These are phyloP conservation scores for Epistrophe grossulariae DNA, from an alignment of 2,888 invertebrate species.

Conservation along the genomic window DNA sequence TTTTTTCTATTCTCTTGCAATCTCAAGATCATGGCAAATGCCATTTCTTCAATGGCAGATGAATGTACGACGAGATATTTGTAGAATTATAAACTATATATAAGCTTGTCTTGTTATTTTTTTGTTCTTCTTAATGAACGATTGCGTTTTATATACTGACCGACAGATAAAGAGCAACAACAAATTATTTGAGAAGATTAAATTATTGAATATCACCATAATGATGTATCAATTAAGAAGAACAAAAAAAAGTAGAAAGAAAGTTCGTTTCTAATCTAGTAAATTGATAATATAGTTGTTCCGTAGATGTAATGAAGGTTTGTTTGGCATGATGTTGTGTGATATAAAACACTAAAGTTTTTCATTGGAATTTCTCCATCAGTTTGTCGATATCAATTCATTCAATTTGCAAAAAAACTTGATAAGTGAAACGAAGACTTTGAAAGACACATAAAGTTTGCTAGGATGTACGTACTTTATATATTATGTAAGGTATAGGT, in stretches of 20 bases:
- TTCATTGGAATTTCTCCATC: slow-evolving; percentile 7
- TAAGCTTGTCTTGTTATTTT: slow-evolving; percentile 22
- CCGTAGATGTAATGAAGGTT: not conserved
- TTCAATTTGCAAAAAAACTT: slow-evolving; percentile 21
- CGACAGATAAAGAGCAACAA: slow-evolving; percentile 37
- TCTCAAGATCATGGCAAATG: slow-evolving; percentile 73
- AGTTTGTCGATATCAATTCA: slow-evolving; percentile 43
- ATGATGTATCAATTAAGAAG: slow-evolving; percentile 67
- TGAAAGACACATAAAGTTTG: not conserved
- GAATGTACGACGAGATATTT: slow-evolving; percentile 42
- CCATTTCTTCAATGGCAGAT: slow-evolving; percentile 66
- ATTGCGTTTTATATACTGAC: slow-evolving; percentile 20
- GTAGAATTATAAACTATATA: not conserved
- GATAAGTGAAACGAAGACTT: not conserved
- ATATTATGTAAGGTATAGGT: not conserved
- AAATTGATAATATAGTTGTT: slow-evolving; percentile 50
- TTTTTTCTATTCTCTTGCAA: slow-evolving; percentile 46
- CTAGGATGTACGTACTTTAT: not conserved
- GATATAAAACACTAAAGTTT: not conserved
- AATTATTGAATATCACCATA: slow-evolving; percentile 66
- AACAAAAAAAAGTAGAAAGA: slow-evolving; percentile 26
- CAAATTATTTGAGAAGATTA: slow-evolving; percentile 65
- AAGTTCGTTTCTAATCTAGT: slow-evolving; percentile 51
- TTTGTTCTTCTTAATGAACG: slow-evolving; percentile 20
- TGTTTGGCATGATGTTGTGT: not conserved